Conservation (phyloP, 2,113 vertebrate species). For the Azemiops feae region DNA sequence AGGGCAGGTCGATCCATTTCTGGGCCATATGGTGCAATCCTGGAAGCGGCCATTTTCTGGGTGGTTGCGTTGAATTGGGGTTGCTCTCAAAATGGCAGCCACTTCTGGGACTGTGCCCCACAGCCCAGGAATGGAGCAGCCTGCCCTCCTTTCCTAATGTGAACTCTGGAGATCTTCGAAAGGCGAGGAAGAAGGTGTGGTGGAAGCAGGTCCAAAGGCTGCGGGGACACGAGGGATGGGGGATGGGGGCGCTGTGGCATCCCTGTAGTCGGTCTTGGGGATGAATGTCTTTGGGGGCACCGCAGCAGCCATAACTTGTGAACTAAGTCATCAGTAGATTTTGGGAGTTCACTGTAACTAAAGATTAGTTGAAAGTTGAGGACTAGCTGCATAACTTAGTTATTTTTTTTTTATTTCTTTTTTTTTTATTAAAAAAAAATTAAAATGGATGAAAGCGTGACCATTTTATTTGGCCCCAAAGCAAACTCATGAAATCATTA, state of each 20-base stretch:
- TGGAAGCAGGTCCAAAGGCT: neutral
- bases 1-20: too few relatives aligned
- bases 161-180: neutral
- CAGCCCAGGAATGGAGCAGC: neutral
- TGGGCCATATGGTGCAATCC: too few relatives aligned
- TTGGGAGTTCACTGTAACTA: too few relatives aligned
- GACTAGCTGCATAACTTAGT: neutral
- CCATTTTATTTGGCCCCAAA: neutral
- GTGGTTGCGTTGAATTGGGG: neutral
- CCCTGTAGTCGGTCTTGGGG: too few relatives aligned
- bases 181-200: neutral
- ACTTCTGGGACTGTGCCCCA: neutral
- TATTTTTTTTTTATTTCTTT: neutral
- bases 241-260: too few relatives aligned
- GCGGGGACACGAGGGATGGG: too few relatives aligned
- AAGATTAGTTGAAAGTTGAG: neutral
- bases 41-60: neutral
- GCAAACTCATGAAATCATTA: neutral
- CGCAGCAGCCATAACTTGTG: too few relatives aligned
- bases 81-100: neutral
- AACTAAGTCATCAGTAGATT: too few relatives aligned
- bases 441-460: too few relatives aligned
- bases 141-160: neutral
- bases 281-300: too few relatives aligned
- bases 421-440: neutral